Evolutionary conservation across 2,888 invertebrate species (phyloP).

Genomic region (Alitta virens): DNA sequence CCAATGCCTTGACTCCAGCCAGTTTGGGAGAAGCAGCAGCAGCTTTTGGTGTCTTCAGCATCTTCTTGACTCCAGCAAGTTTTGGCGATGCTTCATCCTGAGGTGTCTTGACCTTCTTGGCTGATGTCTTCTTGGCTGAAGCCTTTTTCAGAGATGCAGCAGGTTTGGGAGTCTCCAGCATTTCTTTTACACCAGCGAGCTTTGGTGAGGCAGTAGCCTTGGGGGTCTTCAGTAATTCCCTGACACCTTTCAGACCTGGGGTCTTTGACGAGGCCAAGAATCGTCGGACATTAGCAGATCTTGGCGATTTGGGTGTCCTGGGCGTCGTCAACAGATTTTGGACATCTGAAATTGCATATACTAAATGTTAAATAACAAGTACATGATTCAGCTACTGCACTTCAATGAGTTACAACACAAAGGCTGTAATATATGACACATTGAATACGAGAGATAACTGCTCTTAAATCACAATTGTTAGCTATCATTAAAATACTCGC

Average conservation of each 20-base stretch:
- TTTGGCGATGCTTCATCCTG: conserved; percentile 20
- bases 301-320: conserved; percentile 20
- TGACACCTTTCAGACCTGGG: conserved; percentile 22
- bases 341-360: too few relatives aligned
- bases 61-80: conserved; percentile 25
- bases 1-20: conserved; percentile 24
- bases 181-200: conserved; percentile 24
- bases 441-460: too few relatives aligned
- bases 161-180: background rate
- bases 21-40: conserved; percentile 16
- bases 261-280: conserved; percentile 28
- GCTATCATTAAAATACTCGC: too few relatives aligned
- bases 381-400: too few relatives aligned
- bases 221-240: conserved; percentile 25
- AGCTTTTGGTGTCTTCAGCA: conserved; percentile 27
- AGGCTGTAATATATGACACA: too few relatives aligned
- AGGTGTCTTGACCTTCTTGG: conserved; percentile 26
- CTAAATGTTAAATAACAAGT: too few relatives aligned
- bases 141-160: conserved; percentile 19
- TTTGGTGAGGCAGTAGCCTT: conserved; percentile 21
- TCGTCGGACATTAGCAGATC: conserved; percentile 21
- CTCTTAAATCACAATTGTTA: too few relatives aligned
- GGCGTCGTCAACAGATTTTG: conserved; percentile 28
- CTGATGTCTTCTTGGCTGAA: conserved; percentile 20
- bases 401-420: too few relatives aligned